A percentile compares a stretch with the other conserved stretches of the same genome.
phyloP scores from a whole-genome alignment of 92 coral and sea anemone genomes.

The Porites lobata region DNA sequence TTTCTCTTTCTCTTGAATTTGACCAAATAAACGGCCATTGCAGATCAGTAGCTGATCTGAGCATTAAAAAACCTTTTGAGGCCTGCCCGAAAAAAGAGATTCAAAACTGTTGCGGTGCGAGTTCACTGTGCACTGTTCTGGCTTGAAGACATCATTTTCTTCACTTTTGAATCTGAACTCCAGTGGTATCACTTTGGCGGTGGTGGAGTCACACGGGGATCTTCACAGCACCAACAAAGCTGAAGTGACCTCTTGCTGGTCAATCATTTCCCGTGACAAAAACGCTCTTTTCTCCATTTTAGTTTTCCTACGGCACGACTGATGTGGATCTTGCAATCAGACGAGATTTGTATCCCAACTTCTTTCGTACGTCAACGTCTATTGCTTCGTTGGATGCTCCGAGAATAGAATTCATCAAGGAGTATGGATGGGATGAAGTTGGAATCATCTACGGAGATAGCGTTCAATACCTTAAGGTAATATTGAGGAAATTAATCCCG shows the following conservation, averaged over 20 bases:
- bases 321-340: conserved; percentile 81
- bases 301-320: conserved; percentile 93
- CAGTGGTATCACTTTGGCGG: too few species aligned
- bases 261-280: background rate
- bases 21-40: background rate
- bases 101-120: too few species aligned
- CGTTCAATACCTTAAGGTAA: conserved; percentile 69
- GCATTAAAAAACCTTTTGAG: too few species aligned
- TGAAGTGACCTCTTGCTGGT: background rate
- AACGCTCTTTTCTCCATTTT: conserved; percentile 1
- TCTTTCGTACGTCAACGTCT: conserved; percentile 83
- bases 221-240: background rate
- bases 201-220: too few species aligned
- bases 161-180: too few species aligned
- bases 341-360: conserved; percentile 83
- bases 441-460: conserved; percentile 87
- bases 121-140: too few species aligned
- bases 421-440: conserved; percentile 86
- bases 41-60: too few species aligned
- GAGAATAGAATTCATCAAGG: conserved; percentile 68
- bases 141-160: too few species aligned
- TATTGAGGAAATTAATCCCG: too few species aligned
- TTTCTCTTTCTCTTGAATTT: background rate
- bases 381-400: conserved; percentile 74
- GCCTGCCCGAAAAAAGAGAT: too few species aligned